Evolutionary conservation across 2,797 vertebrate genomes (phyloP).

Genomic region (Meda fulgida): DNA sequence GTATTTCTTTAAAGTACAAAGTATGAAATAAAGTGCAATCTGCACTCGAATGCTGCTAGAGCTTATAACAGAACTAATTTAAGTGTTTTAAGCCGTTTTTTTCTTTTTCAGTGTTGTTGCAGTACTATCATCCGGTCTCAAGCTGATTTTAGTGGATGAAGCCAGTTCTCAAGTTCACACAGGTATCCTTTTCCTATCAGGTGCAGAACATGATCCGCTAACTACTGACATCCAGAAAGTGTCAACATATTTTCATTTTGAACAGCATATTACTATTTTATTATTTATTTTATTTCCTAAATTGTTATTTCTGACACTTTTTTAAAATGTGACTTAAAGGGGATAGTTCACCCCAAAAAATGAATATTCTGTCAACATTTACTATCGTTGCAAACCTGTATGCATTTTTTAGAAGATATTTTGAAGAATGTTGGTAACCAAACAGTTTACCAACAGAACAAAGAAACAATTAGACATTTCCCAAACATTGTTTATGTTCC

Average conservation of each 20-base stretch:
- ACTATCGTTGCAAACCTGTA: neutral
- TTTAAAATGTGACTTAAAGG: neutral
- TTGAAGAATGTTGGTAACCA: neutral
- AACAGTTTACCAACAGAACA: too few species aligned
- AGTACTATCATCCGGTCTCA: neutral
- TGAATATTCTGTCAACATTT: neutral
- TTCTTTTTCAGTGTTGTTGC: neutral
- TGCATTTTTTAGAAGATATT: neutral
- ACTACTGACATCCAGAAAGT: neutral
- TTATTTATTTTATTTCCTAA: neutral
- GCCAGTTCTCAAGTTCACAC: slow-evolving; percentile 1
- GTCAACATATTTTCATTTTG: neutral
- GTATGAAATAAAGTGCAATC: neutral
- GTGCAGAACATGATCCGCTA: slow-evolving; percentile 6
- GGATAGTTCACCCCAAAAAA: neutral
- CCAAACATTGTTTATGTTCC: too few species aligned
- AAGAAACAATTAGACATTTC: neutral
- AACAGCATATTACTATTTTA: neutral
- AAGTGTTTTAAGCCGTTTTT: too few species aligned
- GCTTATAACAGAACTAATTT: neutral
- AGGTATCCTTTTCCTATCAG: neutral
- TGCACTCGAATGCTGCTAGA: neutral
- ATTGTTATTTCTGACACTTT: neutral
- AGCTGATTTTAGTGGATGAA: neutral
- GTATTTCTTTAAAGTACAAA: neutral